Conservation (phyloP, 2,797 vertebrate species). For the Acridotheres tristis region DNA sequence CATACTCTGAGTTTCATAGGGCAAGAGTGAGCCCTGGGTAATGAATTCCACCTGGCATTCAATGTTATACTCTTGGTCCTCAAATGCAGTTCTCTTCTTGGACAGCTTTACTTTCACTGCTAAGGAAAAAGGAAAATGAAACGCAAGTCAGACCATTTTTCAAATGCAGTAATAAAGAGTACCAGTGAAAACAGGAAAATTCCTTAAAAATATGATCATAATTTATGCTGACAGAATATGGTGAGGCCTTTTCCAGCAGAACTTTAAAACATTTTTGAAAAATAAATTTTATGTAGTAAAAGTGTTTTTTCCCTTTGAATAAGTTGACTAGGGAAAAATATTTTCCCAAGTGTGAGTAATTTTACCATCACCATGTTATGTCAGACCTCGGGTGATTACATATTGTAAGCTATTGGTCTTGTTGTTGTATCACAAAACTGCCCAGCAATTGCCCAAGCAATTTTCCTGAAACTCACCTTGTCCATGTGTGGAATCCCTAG, state of each 20-base stretch:
- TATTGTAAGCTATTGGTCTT: not conserved
- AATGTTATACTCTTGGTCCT: conserved; percentile 79
- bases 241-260: not conserved
- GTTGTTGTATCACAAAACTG: not conserved
- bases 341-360: not conserved
- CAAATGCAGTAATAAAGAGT: not conserved
- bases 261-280: not conserved
- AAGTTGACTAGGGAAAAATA: not conserved
- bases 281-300: not conserved
- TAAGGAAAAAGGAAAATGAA: not conserved
- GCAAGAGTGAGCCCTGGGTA: conserved; percentile 82
- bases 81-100: conserved; percentile 71
- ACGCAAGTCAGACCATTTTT: not conserved
- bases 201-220: not conserved
- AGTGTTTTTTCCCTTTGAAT: not conserved
- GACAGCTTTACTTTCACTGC: conserved; percentile 86
- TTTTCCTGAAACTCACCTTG: not conserved
- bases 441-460: not conserved
- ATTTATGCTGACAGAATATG: not conserved
- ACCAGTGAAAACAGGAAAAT: not conserved
- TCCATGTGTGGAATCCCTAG: not conserved
- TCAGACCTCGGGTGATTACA: not conserved
- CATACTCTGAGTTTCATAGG: conserved; percentile 84
- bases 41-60: conserved; percentile 86
- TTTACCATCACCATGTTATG: not conserved